Conservation (phyloP, 2,797 vertebrate species). For the Arvicola amphibius region DNA sequence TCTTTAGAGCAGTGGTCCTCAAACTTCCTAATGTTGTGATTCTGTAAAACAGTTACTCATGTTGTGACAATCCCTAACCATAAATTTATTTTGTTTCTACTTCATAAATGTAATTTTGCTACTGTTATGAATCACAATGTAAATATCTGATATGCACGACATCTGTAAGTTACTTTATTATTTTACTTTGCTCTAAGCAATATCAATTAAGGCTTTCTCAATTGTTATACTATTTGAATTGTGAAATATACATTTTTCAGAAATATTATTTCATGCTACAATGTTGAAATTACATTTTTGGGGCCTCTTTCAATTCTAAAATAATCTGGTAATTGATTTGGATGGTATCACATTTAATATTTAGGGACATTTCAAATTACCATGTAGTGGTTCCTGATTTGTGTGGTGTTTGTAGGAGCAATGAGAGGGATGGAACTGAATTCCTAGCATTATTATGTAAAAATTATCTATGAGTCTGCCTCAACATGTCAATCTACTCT, state of each 20-base stretch:
- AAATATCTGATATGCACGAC: neutral
- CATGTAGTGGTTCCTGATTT: neutral
- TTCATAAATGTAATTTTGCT: neutral
- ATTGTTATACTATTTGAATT: neutral
- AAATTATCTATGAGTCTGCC: neutral
- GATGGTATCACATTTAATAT: neutral
- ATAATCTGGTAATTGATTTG: conserved; percentile 15
- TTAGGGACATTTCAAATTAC: neutral
- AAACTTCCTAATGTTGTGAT: neutral
- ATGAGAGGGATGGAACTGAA: neutral
- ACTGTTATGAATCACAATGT: neutral
- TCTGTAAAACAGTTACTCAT: neutral
- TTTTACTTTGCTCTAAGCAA: conserved; percentile 19
- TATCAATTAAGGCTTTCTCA: neutral
- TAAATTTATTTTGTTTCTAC: neutral
- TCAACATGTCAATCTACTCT: conserved; percentile 24
- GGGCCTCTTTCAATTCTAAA: conserved; percentile 29
- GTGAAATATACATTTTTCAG: neutral
- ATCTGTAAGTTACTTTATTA: neutral
- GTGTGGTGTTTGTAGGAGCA: neutral
- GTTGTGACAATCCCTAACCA: neutral
- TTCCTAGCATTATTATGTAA: neutral
- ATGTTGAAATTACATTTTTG: conserved; percentile 3
- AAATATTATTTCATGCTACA: neutral
- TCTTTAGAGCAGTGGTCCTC: neutral